Conservation (phyloP, 2,113 vertebrate species). For the Gasterosteus aculeatus region DNA sequence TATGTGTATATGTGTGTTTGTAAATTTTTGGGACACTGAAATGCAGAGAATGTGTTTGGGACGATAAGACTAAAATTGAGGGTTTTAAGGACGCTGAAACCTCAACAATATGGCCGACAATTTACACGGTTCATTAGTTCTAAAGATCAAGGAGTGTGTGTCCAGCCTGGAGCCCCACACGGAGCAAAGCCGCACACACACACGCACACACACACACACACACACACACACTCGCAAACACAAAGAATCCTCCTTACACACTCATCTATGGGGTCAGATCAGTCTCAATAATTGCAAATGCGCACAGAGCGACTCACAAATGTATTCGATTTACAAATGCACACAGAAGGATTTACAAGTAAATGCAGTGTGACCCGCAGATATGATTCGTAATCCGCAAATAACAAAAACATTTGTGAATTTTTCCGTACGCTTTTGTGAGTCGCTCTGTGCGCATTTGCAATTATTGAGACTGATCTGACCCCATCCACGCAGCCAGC, state of each 20-base stretch:
- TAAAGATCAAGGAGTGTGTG: constrained; percentile 43
- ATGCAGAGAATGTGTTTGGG: constrained; percentile 11
- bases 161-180: constrained; percentile 45
- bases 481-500: not conserved
- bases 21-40: not conserved
- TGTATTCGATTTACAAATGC: no score
- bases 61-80: not conserved
- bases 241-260: not conserved
- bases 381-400: no score
- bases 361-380: no score
- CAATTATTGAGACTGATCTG: no score
- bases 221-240: not conserved
- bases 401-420: no score
- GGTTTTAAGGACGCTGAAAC: constrained; percentile 18
- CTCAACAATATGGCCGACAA: not conserved
- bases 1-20: not conserved
- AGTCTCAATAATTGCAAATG: no score
- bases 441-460: no score
- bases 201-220: constrained; percentile 9
- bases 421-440: no score
- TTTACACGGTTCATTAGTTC: constrained; percentile 43
- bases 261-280: not conserved
- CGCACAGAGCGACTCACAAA: no score
- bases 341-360: no score
- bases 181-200: not conserved